Evolutionary conservation across 2,888 invertebrate genomes (phyloP).

Genomic region (Mystacides longicornis): DNA sequence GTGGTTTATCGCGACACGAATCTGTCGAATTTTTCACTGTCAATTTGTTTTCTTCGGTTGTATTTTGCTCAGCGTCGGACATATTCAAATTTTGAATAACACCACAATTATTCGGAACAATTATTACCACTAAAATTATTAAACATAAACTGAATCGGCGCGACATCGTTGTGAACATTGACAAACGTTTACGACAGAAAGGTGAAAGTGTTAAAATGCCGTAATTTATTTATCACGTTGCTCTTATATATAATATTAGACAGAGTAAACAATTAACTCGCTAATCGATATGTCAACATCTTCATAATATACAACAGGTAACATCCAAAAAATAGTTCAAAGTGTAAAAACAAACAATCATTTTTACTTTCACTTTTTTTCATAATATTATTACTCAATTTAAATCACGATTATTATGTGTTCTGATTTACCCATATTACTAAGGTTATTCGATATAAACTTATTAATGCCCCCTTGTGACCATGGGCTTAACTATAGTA

Average conservation of each 20-base stretch:
- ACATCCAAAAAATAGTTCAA: background rate
- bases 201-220: background rate
- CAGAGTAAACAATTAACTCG: background rate
- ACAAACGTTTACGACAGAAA: background rate
- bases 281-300: background rate
- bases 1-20: background rate
- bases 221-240: background rate
- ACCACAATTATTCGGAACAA: background rate
- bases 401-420: too few species aligned
- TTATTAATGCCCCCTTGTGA: too few species aligned
- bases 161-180: background rate
- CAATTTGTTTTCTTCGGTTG: background rate
- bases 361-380: background rate
- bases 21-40: background rate
- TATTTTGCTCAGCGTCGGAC: background rate
- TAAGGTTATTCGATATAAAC: too few species aligned
- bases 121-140: background rate
- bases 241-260: background rate
- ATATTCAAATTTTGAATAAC: background rate
- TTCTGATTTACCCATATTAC: too few species aligned
- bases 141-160: background rate
- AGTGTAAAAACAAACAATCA: background rate
- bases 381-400: too few species aligned
- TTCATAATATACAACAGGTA: background rate
- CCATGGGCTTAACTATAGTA: too few species aligned